Conservation (phyloP, 37 sponge, comb jelly and placozoan genomes). For the Hormiphora californensis region DNA sequence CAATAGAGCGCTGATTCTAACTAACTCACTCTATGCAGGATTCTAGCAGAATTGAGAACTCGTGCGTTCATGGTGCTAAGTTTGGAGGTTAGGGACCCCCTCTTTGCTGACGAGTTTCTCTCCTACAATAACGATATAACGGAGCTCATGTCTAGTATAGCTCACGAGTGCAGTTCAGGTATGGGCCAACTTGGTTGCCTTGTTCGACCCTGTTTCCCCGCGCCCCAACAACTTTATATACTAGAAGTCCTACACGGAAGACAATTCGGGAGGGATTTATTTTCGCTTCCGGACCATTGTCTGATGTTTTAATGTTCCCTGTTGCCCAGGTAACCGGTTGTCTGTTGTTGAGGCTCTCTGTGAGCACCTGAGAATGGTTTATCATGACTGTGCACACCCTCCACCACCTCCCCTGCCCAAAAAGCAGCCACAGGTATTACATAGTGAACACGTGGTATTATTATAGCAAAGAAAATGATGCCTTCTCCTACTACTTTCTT, state of each 20-base stretch:
- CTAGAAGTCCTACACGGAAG: no score
- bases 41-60: background rate
- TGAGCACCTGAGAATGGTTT: slow-evolving; percentile 84
- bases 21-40: background rate
- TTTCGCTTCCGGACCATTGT: no score
- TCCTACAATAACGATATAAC: background rate
- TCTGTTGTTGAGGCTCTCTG: slow-evolving; percentile 74
- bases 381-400: slow-evolving; percentile 84
- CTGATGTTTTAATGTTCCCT: no score
- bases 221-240: no score
- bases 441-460: no score
- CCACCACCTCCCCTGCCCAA: slow-evolving; percentile 66
- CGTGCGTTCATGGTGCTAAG: slow-evolving; percentile 36
- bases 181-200: no score
- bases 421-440: slow-evolving; percentile 58
- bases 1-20: background rate
- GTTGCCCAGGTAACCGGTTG: slow-evolving; percentile 64
- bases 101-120: slow-evolving; percentile 34
- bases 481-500: no score
- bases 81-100: slow-evolving; percentile 9
- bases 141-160: background rate
- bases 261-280: no score
- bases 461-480: no score
- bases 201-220: no score
- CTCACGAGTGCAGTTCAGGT: slow-evolving; percentile 6